Evolutionary conservation across 2,797 vertebrate species (phyloP), one percentile per base, ranked within the genome.

Genomic region (Danio aesculapii): DNA sequence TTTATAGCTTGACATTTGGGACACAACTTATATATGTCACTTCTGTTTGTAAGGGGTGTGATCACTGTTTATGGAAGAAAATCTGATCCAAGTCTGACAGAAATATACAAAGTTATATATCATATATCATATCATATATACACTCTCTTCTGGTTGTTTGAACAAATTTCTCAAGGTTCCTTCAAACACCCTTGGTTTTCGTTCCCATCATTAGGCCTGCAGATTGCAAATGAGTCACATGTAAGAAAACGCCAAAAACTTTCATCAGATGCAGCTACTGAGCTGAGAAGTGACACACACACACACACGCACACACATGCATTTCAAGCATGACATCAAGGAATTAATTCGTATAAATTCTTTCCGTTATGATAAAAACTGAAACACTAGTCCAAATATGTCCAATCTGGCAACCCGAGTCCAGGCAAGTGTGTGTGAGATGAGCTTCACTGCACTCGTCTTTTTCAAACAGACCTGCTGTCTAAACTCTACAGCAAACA

Each of bases 151-250:
- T 70, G 50, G 63, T 62, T 17, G 9, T 66, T 16, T 64, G 73
- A 17, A 62, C 69, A 77, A 71, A 75, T 55, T 53, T n/a, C n/a
- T n/a, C n/a, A 50, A 5, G 66, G 30, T 52, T 41, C 30, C 59
- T 53, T 73, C 47, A 52, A 30, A 66, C 39, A 67, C 57, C 76
- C 30, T 66, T 50, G n/a, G 64, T 46, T 58, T 67, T 68, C 62
- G 53, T 58, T 55, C 30, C 46, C 43, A 8, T 73, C 72, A 77
- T 75, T 77, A 79, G 49, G 30, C 69, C 79, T 13, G 44, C 69
- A 77, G 69, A 84, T 49, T 66, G 71, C 71, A 84, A 76, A 84
- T 86, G 84, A 86, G 68, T 86, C 84, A 84, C 72, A 79, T 86
- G 71, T 80, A 46, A 84, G 67, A 84, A 84, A 84, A 86, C 82